Evolutionary conservation across 1,140 invertebrate genomes (phyloP), one percentile per base, ranked within the genome.

Genomic region (Dendroctonus ponderosae): DNA sequence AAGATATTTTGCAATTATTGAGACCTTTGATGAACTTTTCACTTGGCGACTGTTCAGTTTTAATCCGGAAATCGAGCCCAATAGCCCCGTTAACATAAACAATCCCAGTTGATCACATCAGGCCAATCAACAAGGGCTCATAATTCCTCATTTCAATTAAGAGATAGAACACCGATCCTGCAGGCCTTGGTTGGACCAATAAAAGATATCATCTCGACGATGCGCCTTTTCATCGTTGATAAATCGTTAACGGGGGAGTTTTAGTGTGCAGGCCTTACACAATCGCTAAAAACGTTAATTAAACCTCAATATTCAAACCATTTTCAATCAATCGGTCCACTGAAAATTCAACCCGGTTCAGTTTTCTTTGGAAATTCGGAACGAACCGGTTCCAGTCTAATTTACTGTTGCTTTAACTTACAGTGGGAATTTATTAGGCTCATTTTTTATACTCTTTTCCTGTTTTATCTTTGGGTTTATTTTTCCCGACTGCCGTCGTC

Each of bases 381-480:
- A 6, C 5, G 14, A 59, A 62, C n/a, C 59, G 54, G 37, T 46
- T 54, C 43, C 63, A 53, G 61, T 41, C 65, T 67, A 67, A 67
- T 67, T 67, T 61, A 67, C 65, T 61, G 58, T 57, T 54, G 58
- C 58, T 67, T 67, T 66, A 66, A 61, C 65, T 61, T 61, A 67
- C 65, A 67, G 57, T 42, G 15, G 37, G 61, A 59, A 67, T 67
- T 67, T 66, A 66, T 66, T 67, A 67, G 65, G 65, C 43, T 41
- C 42, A 67, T 67, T 67, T 67, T 67, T 67, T 49, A 40, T 26
- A 26, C 26, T 26, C 26, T 43, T 40, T 67, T 67, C 61, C 61
- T 66, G 65, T 66, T 66, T 66, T 61, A 60, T 60, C 65, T 67
- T 67, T 12, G 44, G 66, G 58, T 67, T 61, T 67, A 67, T 67